Evolutionary conservation across 2,113 vertebrate species (phyloP), one percentile per base, ranked within the genome.

Genomic region (Carollia perspicillata): DNA sequence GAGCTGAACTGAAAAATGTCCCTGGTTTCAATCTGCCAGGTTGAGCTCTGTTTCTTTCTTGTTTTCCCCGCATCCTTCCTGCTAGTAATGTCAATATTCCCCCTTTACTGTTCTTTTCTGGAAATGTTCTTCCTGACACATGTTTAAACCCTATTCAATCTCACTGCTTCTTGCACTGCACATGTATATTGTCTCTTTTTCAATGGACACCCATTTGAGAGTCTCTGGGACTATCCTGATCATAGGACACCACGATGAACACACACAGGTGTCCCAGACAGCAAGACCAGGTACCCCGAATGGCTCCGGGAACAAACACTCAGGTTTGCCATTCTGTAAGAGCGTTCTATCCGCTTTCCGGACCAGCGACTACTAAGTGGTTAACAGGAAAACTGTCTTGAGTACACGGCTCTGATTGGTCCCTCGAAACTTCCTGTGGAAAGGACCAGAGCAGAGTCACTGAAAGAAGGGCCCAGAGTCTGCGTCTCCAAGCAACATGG

Each of bases 351-450:
- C 51, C 47, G 35, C 53, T 49, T 89, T 88, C 23, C 16, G 47
- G 92, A 66, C 35, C 80, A 30, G 95, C 11, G 33, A 85, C n/a
- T 55, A 85, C n/a, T 55, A 77, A 78, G 53, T 16, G 53, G 93
- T 85, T 95, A 95, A 96, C 88, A 86, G 93, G 68, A 53, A 78
- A 90, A 66, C 20, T 17, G 11, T 80, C 71, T 71, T 44, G 77
- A 65, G 37, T 17, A 35, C 79, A 60, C 20, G 30, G 23, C 47
- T 94, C 13, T 30, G 78, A 94, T 84, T 95, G 88, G 92, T 77
- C n/a, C 93, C 84, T 23, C 13, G 87, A 75, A 88, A 90, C 60
- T 96, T 92, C 90, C 85, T 93, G 85, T 35, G 95, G 69, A 89
- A 79, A 68, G 81, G 91, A 85, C 88, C 77, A 88, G 84, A 53